Percentiles rank a stretch among this genome's conserved stretches.
phyloP scores from a whole-genome alignment of 2,888 invertebrate species.

The Diarsia rubi region DNA sequence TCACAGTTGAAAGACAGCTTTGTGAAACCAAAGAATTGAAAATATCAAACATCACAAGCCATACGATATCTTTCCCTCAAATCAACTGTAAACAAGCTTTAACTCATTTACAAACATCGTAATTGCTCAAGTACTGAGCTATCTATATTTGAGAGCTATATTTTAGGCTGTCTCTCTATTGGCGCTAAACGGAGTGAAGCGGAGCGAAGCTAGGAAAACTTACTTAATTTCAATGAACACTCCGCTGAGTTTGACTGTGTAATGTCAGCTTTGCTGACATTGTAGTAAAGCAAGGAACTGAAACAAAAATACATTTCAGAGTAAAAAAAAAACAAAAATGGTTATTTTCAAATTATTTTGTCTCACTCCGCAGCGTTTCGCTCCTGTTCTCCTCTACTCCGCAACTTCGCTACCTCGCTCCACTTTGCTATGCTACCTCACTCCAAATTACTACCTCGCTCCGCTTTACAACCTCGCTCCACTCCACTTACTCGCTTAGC shows the following conservation, averaged over 20 bases:
- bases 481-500: neutral
- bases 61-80: neutral
- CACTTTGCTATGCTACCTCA: neutral
- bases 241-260: neutral
- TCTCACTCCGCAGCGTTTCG: neutral
- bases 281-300: neutral
- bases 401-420: neutral
- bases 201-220: neutral
- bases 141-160: conserved; percentile 23
- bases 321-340: too few relatives aligned
- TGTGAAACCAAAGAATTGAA: neutral
- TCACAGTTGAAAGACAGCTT: neutral
- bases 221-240: neutral
- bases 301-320: neutral
- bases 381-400: too few relatives aligned
- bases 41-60: neutral
- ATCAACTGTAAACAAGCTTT: conserved; percentile 27
- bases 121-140: conserved; percentile 16
- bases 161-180: neutral
- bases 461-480: neutral
- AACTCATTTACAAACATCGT: conserved; percentile 49
- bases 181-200: neutral
- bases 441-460: neutral
- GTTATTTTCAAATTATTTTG: neutral
- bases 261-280: neutral